Percentiles rank a stretch among this genome's conserved stretches.
Evolutionary conservation across 2,797 vertebrate species (phyloP).

Genomic region (Margarornis squamiger): DNA sequence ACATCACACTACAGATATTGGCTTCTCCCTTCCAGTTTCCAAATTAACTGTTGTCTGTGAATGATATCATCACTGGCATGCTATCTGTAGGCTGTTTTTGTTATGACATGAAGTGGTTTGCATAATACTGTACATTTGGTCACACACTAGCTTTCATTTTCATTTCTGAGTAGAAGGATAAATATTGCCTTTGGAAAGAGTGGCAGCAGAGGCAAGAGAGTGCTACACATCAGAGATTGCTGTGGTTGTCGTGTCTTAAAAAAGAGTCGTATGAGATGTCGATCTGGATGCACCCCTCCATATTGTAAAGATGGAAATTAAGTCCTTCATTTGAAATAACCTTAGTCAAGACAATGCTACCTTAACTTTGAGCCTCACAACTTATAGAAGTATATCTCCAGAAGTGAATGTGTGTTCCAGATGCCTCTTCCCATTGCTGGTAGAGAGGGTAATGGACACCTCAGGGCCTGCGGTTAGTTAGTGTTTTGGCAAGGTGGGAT

Average conservation of each 20-base stretch:
- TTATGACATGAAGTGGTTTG: slow-evolving; percentile 52
- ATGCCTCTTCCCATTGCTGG: neutral
- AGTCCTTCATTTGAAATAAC: neutral
- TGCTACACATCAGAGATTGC: neutral
- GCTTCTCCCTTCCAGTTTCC: slow-evolving; percentile 44
- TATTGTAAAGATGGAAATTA: neutral
- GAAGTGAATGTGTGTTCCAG: neutral
- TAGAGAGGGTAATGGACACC: neutral
- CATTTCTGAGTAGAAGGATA: slow-evolving; percentile 65
- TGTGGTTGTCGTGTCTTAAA: neutral
- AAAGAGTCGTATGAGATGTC: accelerated
- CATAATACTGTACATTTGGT: slow-evolving; percentile 23
- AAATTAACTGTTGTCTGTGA: slow-evolving; percentile 43
- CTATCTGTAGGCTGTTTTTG: slow-evolving; percentile 32
- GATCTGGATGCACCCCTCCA: neutral
- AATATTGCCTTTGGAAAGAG: slow-evolving; percentile 62
- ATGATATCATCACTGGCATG: slow-evolving; percentile 41
- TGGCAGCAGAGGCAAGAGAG: neutral
- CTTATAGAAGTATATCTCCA: neutral
- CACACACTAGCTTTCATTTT: slow-evolving; percentile 66
- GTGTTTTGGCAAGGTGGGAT: neutral
- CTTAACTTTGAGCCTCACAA: neutral
- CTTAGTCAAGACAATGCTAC: neutral
- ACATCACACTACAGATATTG: slow-evolving; percentile 37
- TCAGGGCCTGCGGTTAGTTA: neutral